Conservation (phyloP, 2,113 vertebrate genomes). For the Pyxicephalus adspersus region DNA sequence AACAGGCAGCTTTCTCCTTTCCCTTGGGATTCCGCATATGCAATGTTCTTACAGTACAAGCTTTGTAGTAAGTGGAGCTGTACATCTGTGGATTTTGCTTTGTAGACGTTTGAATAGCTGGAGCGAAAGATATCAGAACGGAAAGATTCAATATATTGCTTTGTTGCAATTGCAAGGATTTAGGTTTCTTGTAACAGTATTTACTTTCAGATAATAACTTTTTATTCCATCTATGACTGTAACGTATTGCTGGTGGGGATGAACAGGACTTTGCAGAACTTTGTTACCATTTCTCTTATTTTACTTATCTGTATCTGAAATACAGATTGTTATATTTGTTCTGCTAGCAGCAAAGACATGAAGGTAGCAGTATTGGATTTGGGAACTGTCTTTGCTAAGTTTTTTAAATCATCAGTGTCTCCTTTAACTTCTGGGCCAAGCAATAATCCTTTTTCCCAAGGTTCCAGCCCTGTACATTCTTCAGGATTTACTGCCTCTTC, state of each 20-base stretch:
- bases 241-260: not conserved
- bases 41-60: not conserved
- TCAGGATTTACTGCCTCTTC: conserved; percentile 6
- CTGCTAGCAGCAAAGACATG: conserved; percentile 55
- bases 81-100: not conserved
- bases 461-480: conserved; percentile 12
- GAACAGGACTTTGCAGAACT: not conserved
- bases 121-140: too few species aligned
- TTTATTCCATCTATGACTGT: not conserved
- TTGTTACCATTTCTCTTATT: not conserved
- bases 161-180: too few species aligned
- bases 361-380: conserved; percentile 65
- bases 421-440: conserved; percentile 17
- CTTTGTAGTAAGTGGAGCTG: not conserved
- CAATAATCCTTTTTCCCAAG: not conserved
- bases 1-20: conserved; percentile 48
- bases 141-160: too few species aligned
- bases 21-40: conserved; percentile 23
- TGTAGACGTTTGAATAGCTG: not conserved
- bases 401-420: conserved; percentile 63
- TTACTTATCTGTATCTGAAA: not conserved
- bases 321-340: not conserved
- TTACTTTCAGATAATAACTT: not conserved
- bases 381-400: conserved; percentile 63
- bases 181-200: too few species aligned